phyloP scores from a whole-genome alignment of 2,797 vertebrate species.

The Arrhamphus sclerolepis region DNA sequence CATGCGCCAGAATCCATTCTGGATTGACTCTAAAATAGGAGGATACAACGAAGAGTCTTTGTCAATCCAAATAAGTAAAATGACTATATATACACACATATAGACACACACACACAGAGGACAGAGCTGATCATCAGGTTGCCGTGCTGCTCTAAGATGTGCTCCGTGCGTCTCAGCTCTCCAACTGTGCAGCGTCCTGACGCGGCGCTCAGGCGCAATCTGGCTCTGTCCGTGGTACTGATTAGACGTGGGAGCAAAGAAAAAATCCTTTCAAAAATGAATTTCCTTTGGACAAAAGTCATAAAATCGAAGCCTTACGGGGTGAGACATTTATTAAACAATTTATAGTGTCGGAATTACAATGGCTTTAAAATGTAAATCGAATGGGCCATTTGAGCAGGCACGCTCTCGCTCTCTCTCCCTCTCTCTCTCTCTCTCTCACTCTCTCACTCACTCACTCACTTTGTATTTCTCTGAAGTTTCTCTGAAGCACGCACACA shows the following conservation, averaged over 20 bases:
- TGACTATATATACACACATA: neutral
- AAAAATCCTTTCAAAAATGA: neutral
- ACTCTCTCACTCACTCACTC: neutral
- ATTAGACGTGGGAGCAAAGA: neutral
- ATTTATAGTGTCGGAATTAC: neutral
- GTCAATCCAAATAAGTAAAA: neutral
- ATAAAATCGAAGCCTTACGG: neutral
- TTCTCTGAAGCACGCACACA: neutral
- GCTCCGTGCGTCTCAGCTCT: conserved; percentile 26
- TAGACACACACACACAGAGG: neutral
- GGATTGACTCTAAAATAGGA: neutral
- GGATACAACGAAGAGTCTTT: too few species aligned
- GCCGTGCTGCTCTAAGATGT: conserved; percentile 15
- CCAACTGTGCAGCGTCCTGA: conserved; percentile 25
- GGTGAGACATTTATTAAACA: neutral
- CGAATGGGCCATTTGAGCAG: neutral
- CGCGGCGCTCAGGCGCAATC: conserved; percentile 29
- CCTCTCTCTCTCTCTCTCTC: neutral
- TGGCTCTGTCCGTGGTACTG: conserved; percentile 53
- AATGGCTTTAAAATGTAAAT: neutral
- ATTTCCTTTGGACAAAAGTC: neutral
- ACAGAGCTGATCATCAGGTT: conserved; percentile 11
- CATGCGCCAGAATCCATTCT: neutral
- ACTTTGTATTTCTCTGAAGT: neutral
- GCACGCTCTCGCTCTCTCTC: neutral